Conservation (phyloP, 1,140 invertebrate species). For the Meloidogyne floridensis region DNA sequence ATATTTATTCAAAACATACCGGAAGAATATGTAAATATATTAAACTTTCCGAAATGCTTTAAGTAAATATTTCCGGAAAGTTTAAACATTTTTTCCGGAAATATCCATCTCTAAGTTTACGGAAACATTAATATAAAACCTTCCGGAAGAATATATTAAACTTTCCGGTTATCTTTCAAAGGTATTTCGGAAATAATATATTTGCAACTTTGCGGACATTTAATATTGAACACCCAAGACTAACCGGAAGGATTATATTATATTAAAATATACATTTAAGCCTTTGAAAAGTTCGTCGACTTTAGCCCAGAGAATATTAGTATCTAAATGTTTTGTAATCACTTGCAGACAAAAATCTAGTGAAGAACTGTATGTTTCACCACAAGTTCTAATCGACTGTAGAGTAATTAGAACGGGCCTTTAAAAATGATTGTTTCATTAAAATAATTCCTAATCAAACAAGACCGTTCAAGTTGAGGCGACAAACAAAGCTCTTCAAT, state of each 20-base stretch:
- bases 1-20: neutral
- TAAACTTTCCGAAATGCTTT: too few species aligned
- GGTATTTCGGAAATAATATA: too few species aligned
- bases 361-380: neutral
- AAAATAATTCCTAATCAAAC: neutral
- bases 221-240: too few species aligned
- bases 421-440: constrained; percentile 1
- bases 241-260: neutral
- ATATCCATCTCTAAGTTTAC: too few species aligned
- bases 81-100: too few species aligned
- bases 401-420: constrained; percentile 34
- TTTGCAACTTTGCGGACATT: too few species aligned
- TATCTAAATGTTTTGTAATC: constrained; percentile 24
- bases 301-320: constrained; percentile 37
- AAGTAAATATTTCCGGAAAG: too few species aligned
- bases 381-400: neutral
- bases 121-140: too few species aligned
- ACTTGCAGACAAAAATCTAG: constrained; percentile 34
- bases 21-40: too few species aligned
- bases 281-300: constrained; percentile 26
- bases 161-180: too few species aligned
- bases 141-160: too few species aligned
- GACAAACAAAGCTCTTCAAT: constrained; percentile 35
- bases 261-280: constrained; percentile 20
- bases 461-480: constrained; percentile 31